Percentiles rank a stretch among this genome's conserved stretches.
These are phyloP conservation scores for Sarcophaga carnaria DNA, from an alignment of 2,888 invertebrate species.

Conservation along the genomic window DNA sequence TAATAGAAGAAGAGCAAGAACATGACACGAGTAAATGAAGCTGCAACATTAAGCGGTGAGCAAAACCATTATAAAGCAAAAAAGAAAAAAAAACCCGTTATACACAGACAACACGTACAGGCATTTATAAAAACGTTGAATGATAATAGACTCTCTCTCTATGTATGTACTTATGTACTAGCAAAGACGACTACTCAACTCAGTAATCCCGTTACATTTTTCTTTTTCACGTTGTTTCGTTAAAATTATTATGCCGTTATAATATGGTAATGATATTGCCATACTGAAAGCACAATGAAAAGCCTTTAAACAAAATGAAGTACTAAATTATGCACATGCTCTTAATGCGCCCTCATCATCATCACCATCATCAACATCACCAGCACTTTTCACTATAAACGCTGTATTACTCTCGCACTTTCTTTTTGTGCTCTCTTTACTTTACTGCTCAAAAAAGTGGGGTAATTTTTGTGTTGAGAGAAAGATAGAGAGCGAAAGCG, in stretches of 20 bases:
- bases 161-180: constrained; percentile 1
- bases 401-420: too few relatives aligned
- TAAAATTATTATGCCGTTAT: constrained; percentile 71
- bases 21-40: constrained; percentile 66
- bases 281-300: constrained; percentile 33
- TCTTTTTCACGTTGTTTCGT: constrained; percentile 27
- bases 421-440: background rate
- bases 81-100: background rate
- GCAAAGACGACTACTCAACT: constrained; percentile 28
- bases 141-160: constrained; percentile 31
- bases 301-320: constrained; percentile 77
- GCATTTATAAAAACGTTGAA: constrained; percentile 23
- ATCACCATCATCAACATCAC: background rate
- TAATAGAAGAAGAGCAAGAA: constrained; percentile 38
- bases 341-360: constrained; percentile 72
- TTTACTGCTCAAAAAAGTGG: background rate
- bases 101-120: constrained; percentile 29
- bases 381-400: too few relatives aligned
- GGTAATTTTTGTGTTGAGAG: background rate
- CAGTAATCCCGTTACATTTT: constrained; percentile 37
- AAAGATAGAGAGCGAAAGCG: background rate
- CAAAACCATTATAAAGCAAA: constrained; percentile 50
- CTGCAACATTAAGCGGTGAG: constrained; percentile 65
- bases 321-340: constrained; percentile 79
- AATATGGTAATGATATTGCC: constrained; percentile 62